A percentile compares a stretch with the other conserved stretches of the same genome.
Conservation (phyloP, 2,888 invertebrate genomes). For the Crocallis elinguaria region DNA sequence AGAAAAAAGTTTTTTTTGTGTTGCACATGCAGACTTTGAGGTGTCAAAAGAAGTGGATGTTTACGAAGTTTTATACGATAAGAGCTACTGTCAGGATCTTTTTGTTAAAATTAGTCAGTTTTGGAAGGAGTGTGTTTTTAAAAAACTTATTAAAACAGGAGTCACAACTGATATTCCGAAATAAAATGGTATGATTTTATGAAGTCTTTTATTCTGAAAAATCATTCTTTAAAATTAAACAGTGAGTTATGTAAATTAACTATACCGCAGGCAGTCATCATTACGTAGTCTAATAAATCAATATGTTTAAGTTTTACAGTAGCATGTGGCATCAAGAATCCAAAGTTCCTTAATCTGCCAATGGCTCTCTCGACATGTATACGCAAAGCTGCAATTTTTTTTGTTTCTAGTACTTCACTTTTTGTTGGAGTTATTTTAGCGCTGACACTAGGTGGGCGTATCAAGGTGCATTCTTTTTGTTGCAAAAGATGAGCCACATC, state of each 20-base stretch:
- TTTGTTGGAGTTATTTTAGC: too few relatives aligned
- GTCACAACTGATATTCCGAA: not conserved
- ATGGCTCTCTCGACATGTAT: not conserved
- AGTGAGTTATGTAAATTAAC: not conserved
- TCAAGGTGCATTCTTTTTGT: not conserved
- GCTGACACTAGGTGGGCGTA: not conserved
- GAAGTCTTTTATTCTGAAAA: not conserved
- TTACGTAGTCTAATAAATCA: not conserved
- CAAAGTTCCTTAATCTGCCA: too few relatives aligned
- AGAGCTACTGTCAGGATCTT: not conserved
- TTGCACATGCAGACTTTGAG: conserved; percentile 1
- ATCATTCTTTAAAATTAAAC: not conserved
- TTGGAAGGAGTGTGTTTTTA: conserved; percentile 1
- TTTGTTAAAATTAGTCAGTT: not conserved
- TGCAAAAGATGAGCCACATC: not conserved
- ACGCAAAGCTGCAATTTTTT: not conserved
- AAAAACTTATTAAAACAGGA: not conserved
- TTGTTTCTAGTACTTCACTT: too few relatives aligned
- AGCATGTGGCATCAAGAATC: too few relatives aligned
- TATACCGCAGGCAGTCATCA: too few relatives aligned
- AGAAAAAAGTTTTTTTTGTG: not conserved
- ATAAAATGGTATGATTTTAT: not conserved
- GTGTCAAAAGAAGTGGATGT: not conserved
- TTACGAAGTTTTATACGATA: not conserved
- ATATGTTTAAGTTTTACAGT: too few relatives aligned